These are phyloP conservation scores for Drosophila lacertosa DNA, from an alignment of 1,140 invertebrate genomes.

Conservation along the genomic window DNA sequence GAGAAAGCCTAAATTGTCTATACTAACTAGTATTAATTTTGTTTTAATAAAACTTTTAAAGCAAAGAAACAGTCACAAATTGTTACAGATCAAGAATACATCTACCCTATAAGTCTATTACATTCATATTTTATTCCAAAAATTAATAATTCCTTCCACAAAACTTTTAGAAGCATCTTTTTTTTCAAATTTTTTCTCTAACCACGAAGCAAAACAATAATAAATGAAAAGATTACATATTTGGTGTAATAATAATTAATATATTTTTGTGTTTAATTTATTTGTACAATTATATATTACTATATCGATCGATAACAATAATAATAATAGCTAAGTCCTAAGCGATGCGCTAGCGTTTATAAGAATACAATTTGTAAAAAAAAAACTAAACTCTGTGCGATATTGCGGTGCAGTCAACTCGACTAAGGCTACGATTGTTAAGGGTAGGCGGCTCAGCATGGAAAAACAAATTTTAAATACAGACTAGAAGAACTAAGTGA, in stretches of 20 bases:
- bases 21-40: too few species aligned
- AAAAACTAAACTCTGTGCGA: conserved; percentile 33
- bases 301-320: conserved; percentile 56
- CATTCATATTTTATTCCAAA: too few species aligned
- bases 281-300: conserved; percentile 76
- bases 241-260: conserved; percentile 62
- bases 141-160: too few species aligned
- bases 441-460: conserved; percentile 49
- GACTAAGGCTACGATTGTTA: conserved; percentile 30
- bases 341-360: conserved; percentile 12
- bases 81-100: too few species aligned
- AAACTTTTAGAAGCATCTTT: too few species aligned
- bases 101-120: too few species aligned
- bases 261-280: conserved; percentile 76
- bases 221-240: neutral
- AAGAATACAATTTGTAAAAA: conserved; percentile 30
- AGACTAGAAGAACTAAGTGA: conserved; percentile 82
- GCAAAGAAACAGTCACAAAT: too few species aligned
- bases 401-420: conserved; percentile 53
- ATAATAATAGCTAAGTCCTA: conserved; percentile 62
- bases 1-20: too few species aligned
- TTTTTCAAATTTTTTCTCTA: too few species aligned
- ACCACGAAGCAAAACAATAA: too few species aligned
- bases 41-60: too few species aligned
- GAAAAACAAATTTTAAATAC: conserved; percentile 67